Base-by-base conservation (phyloP, 2,888 invertebrate genomes). In the Chrysina gloriosa region DNA sequence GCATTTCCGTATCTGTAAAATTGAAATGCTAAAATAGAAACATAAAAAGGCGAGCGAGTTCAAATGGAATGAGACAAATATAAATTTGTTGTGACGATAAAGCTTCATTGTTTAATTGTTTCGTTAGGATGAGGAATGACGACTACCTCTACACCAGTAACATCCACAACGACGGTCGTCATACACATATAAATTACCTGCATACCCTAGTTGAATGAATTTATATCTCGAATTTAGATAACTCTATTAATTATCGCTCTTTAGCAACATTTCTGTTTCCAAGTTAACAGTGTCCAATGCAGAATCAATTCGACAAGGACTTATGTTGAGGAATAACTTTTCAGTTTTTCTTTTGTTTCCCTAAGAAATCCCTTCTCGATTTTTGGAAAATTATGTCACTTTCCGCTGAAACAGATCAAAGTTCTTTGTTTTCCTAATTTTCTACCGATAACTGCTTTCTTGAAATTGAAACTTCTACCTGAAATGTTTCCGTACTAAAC, bases 1-100 rank as follows among this genome's bases (percentile, higher is more conserved):
- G 50, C 48, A 65, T 65, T 65, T 65, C 64, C 64, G 52, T 61
- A 42, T 61, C 58, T 61, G 58, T 61, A 61, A 42, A 27, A 61
- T 61, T 27, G 58, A 42, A 61, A 61, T 61, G 42, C 42, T 61
- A 61, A 61, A 61, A 61, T 61, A 61, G 58, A 61, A 61, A 61
- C 58, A 61, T 61, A 61, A 61, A 61, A 61, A 61, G 58, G 42
- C 16, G 42, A 42, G 19, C 42, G 42, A 36, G 27, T 45, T 61
- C 45, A 61, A 61, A 61, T 36, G 58, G 58, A 42, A 61, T 42
- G 58, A 45, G 58, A 61, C 52, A 52, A 29, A 52, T 42, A 45
- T 42, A 61, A 61, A 61, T 61, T 61, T 61, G 58, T 61, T 61
- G 42, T 42, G n/a, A n/a, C 58, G 42, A 61, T 61, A 61, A 61